Percentiles rank a stretch among this genome's conserved stretches.
Evolutionary conservation across 2,797 vertebrate species (phyloP).

Genomic region (Lepilemur septentrionalis): DNA sequence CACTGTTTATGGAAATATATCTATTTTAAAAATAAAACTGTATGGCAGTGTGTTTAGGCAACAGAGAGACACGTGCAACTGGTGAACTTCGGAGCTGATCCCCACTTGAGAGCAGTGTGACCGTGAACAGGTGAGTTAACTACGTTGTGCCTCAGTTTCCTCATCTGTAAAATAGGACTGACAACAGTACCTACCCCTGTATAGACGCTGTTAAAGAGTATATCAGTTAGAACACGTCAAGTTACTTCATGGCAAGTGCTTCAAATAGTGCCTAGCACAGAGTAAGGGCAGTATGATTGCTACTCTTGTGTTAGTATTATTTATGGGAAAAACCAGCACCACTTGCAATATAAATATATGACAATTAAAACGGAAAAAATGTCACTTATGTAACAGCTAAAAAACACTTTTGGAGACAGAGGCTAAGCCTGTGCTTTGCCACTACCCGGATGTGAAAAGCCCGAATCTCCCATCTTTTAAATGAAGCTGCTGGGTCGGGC

Average conservation of each 20-base stretch:
- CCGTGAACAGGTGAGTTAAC: background rate
- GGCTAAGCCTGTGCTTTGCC: background rate
- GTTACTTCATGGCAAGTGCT: background rate
- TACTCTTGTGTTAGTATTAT: background rate
- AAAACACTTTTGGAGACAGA: background rate
- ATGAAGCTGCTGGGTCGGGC: background rate
- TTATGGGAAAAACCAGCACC: background rate
- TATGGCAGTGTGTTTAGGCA: background rate
- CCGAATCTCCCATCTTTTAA: background rate
- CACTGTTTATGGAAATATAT: background rate
- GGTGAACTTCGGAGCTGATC: background rate
- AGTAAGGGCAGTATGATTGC: background rate
- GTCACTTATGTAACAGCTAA: background rate
- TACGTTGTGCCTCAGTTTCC: background rate
- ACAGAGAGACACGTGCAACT: background rate
- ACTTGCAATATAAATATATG: background rate
- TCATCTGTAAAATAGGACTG: background rate
- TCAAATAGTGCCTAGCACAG: background rate
- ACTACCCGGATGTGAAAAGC: background rate
- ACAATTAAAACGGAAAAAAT: background rate
- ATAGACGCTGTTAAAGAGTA: background rate
- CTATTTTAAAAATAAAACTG: background rate
- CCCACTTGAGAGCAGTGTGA: background rate
- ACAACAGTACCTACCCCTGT: rapidly evolving
- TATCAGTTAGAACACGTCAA: background rate